These are phyloP conservation scores for Poecilia picta DNA, from an alignment of 2,797 vertebrate genomes.

Conservation along the genomic window DNA sequence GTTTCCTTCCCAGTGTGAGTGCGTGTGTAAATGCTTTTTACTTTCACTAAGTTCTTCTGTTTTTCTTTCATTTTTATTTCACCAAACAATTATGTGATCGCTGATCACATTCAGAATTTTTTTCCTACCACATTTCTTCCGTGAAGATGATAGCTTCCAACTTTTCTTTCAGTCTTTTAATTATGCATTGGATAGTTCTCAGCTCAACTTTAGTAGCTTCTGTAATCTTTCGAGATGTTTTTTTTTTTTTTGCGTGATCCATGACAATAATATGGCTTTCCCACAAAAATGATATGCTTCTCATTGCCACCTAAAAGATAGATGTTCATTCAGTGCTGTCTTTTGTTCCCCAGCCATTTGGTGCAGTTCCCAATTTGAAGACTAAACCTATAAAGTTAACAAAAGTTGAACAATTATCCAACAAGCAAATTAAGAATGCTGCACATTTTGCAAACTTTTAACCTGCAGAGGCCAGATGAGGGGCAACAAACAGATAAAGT, in stretches of 20 bases:
- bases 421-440: conserved; percentile 22
- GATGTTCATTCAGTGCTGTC: background rate
- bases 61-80: background rate
- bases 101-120: background rate
- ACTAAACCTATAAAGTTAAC: background rate
- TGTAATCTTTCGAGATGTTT: background rate
- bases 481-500: conserved; percentile 57
- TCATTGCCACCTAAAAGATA: background rate
- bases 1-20: background rate
- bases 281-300: background rate
- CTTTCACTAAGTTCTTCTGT: background rate
- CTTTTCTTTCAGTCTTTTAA: background rate
- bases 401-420: conserved; percentile 22
- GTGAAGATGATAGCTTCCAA: background rate
- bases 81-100: background rate
- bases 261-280: background rate
- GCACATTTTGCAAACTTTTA: conserved; percentile 47
- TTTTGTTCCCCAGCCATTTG: background rate
- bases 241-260: background rate
- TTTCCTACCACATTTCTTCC: background rate
- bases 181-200: background rate
- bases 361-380: background rate
- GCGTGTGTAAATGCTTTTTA: background rate
- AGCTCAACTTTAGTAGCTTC: background rate
- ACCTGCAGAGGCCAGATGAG: conserved; percentile 35